These are phyloP conservation scores for Villa cingulata DNA, from an alignment of 2,888 invertebrate genomes.

Conservation along the genomic window DNA sequence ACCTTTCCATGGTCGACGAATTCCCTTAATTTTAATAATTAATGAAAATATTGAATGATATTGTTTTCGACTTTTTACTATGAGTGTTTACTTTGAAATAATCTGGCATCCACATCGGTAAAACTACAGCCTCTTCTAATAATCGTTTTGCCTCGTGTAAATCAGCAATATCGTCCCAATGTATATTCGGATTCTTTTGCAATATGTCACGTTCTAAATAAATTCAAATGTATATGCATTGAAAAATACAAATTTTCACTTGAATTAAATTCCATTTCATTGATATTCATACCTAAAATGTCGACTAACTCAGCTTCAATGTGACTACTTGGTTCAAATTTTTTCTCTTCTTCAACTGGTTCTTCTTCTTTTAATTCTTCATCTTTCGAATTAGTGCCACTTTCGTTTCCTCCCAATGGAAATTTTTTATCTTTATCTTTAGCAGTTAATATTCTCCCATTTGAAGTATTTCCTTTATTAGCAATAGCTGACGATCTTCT, in stretches of 20 bases:
- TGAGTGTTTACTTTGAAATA: conserved; percentile 69
- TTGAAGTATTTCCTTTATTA: neutral
- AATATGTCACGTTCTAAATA: conserved; percentile 81
- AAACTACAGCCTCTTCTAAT: conserved; percentile 91
- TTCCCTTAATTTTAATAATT: too few relatives aligned
- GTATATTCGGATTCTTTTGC: conserved; percentile 90
- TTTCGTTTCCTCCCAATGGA: neutral
- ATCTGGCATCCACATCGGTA: conserved; percentile 96
- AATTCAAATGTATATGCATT: neutral
- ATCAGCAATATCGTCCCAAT: conserved; percentile 91
- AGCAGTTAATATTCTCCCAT: conserved; percentile 12
- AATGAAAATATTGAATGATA: too few relatives aligned
- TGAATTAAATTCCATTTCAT: neutral
- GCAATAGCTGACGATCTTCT: neutral
- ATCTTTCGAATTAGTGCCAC: conserved; percentile 39
- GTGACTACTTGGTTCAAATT: conserved; percentile 66
- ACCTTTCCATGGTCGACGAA: conserved; percentile 92
- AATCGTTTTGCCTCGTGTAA: conserved; percentile 76
- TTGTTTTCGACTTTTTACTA: too few relatives aligned
- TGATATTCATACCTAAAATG: conserved; percentile 64
- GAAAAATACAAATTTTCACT: too few relatives aligned
- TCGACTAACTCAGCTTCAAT: conserved; percentile 89
- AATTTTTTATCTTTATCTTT: conserved; percentile 5
- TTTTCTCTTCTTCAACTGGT: conserved; percentile 54
- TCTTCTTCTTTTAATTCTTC: conserved; percentile 49